Conservation (phyloP, 2,888 invertebrate species). For the Lasiommata megera region DNA sequence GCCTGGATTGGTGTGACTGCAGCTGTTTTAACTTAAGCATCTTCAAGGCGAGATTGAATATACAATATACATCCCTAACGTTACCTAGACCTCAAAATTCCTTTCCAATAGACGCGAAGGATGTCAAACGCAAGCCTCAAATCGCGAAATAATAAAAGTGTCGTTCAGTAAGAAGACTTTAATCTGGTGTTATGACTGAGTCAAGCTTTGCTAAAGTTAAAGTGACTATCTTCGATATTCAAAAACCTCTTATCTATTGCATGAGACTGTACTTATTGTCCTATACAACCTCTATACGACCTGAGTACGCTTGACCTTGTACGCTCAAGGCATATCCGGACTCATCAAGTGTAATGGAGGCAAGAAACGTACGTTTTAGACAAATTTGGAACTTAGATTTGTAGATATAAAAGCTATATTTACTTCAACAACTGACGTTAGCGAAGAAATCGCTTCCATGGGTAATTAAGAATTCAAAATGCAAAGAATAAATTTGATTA, state of each 20-base stretch:
- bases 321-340: constrained; percentile 69
- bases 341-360: constrained; percentile 47
- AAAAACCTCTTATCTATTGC: constrained; percentile 55
- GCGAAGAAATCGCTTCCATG: constrained; percentile 12
- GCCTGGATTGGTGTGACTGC: too few species aligned
- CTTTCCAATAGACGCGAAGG: too few species aligned
- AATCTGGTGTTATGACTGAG: too few species aligned
- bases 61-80: too few species aligned
- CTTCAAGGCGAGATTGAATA: too few species aligned
- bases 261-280: constrained; percentile 63
- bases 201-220: neutral
- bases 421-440: neutral
- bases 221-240: neutral
- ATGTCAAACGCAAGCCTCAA: too few species aligned
- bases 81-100: too few species aligned
- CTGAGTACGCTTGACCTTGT: constrained; percentile 59
- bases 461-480: constrained; percentile 11
- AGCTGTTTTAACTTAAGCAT: too few species aligned
- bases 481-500: neutral
- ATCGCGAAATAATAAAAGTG: too few species aligned
- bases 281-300: constrained; percentile 63
- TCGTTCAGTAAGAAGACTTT: too few species aligned
- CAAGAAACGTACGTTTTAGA: constrained; percentile 18
- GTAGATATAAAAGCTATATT: constrained; percentile 7
- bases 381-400: constrained; percentile 13